Percentiles rank a stretch among this genome's conserved stretches.
phyloP scores from a whole-genome alignment of 1,140 invertebrate genomes.

The Trichogramma pretiosum region DNA sequence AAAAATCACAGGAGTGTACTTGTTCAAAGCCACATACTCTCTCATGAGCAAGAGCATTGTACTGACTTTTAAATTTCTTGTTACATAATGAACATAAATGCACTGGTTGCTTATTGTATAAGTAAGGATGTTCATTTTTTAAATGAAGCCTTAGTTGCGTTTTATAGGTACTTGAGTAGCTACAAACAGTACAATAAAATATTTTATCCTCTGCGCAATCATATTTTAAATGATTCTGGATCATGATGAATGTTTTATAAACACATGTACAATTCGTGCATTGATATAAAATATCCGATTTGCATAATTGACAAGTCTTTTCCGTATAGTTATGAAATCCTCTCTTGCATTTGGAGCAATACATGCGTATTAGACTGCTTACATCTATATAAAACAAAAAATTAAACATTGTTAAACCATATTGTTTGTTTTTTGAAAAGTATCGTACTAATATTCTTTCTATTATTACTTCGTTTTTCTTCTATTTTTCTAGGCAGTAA shows the following conservation, averaged over 20 bases:
- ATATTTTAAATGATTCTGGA: not conserved
- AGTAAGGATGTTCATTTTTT: not conserved
- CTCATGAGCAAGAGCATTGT: constrained; percentile 3
- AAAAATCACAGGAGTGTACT: constrained; percentile 1
- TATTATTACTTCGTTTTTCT: too few relatives aligned
- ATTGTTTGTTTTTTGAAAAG: too few relatives aligned
- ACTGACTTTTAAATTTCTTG: not conserved
- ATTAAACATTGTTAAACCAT: too few relatives aligned
- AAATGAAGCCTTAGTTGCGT: not conserved
- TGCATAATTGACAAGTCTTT: not conserved
- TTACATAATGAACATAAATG: constrained; percentile 6
- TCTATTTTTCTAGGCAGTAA: too few relatives aligned
- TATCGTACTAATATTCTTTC: too few relatives aligned
- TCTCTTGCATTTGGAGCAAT: not conserved
- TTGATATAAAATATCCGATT: not conserved
- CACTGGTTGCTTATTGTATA: not conserved
- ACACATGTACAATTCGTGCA: not conserved
- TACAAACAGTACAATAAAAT: not conserved
- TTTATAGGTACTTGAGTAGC: not conserved
- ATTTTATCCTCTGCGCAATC: not conserved
- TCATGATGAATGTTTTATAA: not conserved
- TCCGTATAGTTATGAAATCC: not conserved
- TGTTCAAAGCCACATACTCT: constrained; percentile 1
- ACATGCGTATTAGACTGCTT: not conserved
- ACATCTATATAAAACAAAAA: too few relatives aligned